A percentile compares a stretch with the other conserved stretches of the same genome.
phyloP scores from a whole-genome alignment of 1,140 invertebrate genomes.

The Penaeus chinensis region DNA sequence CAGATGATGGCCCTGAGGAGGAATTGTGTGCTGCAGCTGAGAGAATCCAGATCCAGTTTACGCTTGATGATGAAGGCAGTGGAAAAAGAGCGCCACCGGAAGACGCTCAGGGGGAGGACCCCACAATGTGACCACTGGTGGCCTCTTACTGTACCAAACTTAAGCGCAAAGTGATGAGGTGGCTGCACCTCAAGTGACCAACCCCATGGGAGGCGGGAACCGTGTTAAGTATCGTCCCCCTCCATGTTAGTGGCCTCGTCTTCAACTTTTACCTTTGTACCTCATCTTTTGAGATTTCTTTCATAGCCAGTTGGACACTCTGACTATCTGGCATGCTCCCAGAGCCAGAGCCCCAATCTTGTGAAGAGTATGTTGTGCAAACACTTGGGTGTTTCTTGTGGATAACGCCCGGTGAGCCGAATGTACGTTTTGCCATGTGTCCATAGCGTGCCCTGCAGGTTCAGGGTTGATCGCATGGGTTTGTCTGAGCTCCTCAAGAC shows the following conservation, averaged over 20 bases:
- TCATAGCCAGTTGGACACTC: slow-evolving; percentile 36
- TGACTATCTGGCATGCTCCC: slow-evolving; percentile 32
- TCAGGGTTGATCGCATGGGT: slow-evolving; percentile 57
- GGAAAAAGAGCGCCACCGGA: slow-evolving; percentile 48
- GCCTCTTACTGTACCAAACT: slow-evolving; percentile 60
- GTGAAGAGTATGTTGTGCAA: slow-evolving; percentile 48
- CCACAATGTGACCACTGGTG: slow-evolving; percentile 61
- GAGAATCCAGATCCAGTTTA: slow-evolving; percentile 63
- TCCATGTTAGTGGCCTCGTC: slow-evolving; percentile 44
- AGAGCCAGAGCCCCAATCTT: slow-evolving; percentile 33
- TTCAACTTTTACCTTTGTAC: slow-evolving; percentile 52
- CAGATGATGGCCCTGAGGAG: slow-evolving; percentile 48
- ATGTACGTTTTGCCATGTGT: slow-evolving; percentile 52
- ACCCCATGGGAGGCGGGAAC: slow-evolving; percentile 40
- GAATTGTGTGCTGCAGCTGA: slow-evolving; percentile 63
- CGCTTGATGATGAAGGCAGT: slow-evolving; percentile 59
- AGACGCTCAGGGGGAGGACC: slow-evolving; percentile 52
- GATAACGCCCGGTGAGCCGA: slow-evolving; percentile 42
- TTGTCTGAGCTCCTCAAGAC: slow-evolving; percentile 56
- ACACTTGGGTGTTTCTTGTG: slow-evolving; percentile 40
- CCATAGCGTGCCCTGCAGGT: slow-evolving; percentile 56
- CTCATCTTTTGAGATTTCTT: slow-evolving; percentile 59
- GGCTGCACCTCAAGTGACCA: slow-evolving; percentile 61
- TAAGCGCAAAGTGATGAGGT: slow-evolving; percentile 60
- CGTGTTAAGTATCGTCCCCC: slow-evolving; percentile 8